A percentile compares a stretch with the other conserved stretches of the same genome.
phyloP scores from a whole-genome alignment of 2,888 invertebrate genomes.

The Sesia apiformis region DNA sequence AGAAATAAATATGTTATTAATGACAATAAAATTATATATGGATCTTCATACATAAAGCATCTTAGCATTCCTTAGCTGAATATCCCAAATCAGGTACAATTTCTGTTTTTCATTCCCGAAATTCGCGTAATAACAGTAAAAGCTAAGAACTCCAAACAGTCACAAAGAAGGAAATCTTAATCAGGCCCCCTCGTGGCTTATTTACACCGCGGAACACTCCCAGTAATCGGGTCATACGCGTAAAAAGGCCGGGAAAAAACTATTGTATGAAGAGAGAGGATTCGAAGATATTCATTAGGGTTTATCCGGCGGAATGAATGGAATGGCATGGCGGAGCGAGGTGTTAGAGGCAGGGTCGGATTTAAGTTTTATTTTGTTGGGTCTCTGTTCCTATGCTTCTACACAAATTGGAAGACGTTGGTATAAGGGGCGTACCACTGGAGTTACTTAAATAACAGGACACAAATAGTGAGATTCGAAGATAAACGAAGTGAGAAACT shows the following conservation, averaged over 20 bases:
- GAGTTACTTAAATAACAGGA: too few relatives aligned
- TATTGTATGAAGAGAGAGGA: constrained; percentile 20
- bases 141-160: not conserved
- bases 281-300: constrained; percentile 47
- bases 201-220: constrained; percentile 18
- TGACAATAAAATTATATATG: too few relatives aligned
- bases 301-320: constrained; percentile 41
- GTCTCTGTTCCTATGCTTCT: constrained; percentile 1
- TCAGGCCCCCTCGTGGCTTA: constrained; percentile 15
- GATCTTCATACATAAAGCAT: too few relatives aligned
- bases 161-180: constrained; percentile 12
- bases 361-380: not conserved
- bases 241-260: constrained; percentile 21
- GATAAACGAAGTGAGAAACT: too few relatives aligned
- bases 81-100: too few relatives aligned
- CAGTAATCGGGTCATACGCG: constrained; percentile 21
- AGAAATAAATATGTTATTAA: too few relatives aligned
- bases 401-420: not conserved
- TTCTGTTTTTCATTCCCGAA: not conserved
- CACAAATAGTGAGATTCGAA: too few relatives aligned
- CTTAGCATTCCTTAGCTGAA: too few relatives aligned
- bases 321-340: constrained; percentile 38
- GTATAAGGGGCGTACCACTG: not conserved
- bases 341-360: constrained; percentile 29
- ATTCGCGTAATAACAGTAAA: not conserved